Conservation (phyloP, 1,140 invertebrate species). For the Neodiprion pinetum region DNA sequence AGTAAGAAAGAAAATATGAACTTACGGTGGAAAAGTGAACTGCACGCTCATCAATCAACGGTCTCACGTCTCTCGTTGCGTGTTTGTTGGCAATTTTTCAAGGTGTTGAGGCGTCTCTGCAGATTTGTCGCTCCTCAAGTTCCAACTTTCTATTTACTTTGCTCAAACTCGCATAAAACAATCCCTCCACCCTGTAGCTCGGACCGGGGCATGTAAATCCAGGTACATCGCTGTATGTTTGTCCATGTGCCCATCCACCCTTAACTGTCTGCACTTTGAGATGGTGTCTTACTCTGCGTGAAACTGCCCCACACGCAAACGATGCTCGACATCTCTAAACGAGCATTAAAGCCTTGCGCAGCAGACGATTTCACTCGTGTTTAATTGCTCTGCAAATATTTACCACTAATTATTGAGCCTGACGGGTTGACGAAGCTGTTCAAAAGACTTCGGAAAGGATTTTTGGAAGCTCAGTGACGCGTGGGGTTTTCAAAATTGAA, state of each 20-base stretch:
- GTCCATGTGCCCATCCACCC: not conserved
- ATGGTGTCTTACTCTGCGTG: not conserved
- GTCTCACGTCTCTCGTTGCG: no score
- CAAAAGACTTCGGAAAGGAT: not conserved
- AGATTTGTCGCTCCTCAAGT: no score
- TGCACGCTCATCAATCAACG: no score
- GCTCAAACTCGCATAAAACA: not conserved
- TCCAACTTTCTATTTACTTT: constrained; percentile 2
- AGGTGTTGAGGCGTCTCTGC: no score
- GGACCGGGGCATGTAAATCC: not conserved
- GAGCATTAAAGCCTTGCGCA: no score
- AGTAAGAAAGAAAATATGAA: no score
- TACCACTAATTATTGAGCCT: not conserved
- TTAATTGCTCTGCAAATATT: constrained; percentile 5
- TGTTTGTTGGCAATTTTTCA: no score
- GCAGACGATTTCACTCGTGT: not conserved
- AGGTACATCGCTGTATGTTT: not conserved
- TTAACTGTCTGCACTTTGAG: not conserved
- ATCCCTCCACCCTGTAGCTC: not conserved
- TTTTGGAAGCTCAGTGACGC: not conserved
- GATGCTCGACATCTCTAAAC: no score
- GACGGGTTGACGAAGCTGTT: not conserved
- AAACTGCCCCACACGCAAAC: no score
- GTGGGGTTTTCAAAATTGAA: no score
- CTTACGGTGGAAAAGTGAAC: no score